Conservation (phyloP, 2,888 invertebrate genomes). For the Erebia palarica region DNA sequence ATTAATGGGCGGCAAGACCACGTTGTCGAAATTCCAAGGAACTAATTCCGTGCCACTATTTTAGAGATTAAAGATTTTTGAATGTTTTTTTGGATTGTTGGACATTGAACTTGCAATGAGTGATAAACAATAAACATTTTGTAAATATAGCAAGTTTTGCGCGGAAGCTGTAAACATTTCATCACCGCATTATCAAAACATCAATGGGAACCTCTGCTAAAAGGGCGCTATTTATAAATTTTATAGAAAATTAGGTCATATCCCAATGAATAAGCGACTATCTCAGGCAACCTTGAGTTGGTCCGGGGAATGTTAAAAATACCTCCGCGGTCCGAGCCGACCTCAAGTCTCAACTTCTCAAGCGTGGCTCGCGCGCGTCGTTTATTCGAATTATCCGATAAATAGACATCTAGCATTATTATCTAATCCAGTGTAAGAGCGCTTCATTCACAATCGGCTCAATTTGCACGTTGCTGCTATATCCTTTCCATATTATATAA, state of each 20-base stretch:
- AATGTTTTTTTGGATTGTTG: not conserved
- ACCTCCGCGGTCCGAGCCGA: constrained; percentile 65
- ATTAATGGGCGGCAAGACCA: not conserved
- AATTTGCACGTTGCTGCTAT: constrained; percentile 20
- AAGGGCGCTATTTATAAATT: constrained; percentile 57
- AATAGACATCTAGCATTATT: constrained; percentile 46
- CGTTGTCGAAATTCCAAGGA: not conserved
- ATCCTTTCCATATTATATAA: constrained; percentile 3
- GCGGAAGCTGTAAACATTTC: constrained; percentile 28
- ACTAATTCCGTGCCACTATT: constrained; percentile 4
- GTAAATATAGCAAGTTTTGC: not conserved
- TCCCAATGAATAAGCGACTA: constrained; percentile 76
- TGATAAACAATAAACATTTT: not conserved
- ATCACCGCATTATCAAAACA: constrained; percentile 21
- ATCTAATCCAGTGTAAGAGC: constrained; percentile 41
- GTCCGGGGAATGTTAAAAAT: constrained; percentile 82
- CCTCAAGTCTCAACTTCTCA: constrained; percentile 58
- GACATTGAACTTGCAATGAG: constrained; percentile 17
- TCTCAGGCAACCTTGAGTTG: constrained; percentile 80
- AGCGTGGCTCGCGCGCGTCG: constrained; percentile 52
- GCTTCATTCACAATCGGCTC: constrained; percentile 35
- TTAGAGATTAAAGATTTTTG: not conserved
- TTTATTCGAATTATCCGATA: constrained; percentile 61
- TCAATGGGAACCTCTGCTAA: constrained; percentile 26
- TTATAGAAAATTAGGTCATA: constrained; percentile 78